A percentile compares a stretch with the other conserved stretches of the same genome.
These are phyloP conservation scores for Oligia strigilis DNA, from an alignment of 2,888 invertebrate genomes.

Conservation along the genomic window DNA sequence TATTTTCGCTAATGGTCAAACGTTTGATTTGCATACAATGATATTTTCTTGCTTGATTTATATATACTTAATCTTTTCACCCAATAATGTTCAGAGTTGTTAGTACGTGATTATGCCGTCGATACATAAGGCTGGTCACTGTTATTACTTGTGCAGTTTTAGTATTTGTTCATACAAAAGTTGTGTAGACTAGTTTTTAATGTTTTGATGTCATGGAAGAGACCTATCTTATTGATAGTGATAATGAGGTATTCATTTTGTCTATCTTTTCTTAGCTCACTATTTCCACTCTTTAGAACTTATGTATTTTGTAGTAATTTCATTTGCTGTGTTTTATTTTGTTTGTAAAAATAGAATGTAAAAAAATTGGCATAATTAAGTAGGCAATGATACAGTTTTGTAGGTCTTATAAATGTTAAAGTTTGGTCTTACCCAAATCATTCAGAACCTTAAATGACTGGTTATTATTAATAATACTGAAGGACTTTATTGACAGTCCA, in stretches of 20 bases:
- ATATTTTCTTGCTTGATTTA: conserved; percentile 77
- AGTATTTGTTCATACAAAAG: conserved; percentile 39
- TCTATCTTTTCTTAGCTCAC: conserved; percentile 33
- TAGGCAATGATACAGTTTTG: conserved; percentile 22
- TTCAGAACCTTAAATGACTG: conserved; percentile 21
- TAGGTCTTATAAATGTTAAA: conserved; percentile 15
- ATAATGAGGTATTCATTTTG: conserved; percentile 77
- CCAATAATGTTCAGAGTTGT: conserved; percentile 67
- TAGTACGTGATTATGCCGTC: conserved; percentile 67
- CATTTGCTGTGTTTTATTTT: conserved; percentile 14
- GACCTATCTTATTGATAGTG: conserved; percentile 79
- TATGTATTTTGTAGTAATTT: conserved; percentile 28
- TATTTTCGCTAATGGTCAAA: conserved; percentile 82
- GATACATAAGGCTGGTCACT: conserved; percentile 60
- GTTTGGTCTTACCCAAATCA: conserved; percentile 9
- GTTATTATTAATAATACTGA: conserved; percentile 63
- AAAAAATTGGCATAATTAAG: conserved; percentile 42
- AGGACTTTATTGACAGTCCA: conserved; percentile 84
- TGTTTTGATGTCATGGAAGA: conserved; percentile 77
- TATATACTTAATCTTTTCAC: conserved; percentile 70
- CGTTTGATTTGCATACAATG: conserved; percentile 88
- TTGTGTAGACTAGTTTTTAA: conserved; percentile 54
- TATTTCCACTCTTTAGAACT: conserved; percentile 8
- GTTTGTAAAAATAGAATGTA: conserved; percentile 11
- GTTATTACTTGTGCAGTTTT: conserved; percentile 45